Evolutionary conservation across 37 sponge, comb jelly and placozoan species (phyloP).

Genomic region (Bolinopsis microptera): DNA sequence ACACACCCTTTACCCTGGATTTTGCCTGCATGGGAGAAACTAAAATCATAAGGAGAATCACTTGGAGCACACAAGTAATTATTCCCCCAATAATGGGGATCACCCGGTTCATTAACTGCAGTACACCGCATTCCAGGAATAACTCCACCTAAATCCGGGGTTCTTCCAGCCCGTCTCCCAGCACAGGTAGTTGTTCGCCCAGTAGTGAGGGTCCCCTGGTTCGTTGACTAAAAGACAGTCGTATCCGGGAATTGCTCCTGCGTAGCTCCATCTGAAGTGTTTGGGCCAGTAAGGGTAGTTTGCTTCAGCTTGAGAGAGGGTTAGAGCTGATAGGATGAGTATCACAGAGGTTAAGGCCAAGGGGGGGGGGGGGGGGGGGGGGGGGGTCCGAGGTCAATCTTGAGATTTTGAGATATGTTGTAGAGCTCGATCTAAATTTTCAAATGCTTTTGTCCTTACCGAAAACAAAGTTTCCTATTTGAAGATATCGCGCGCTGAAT

Average conservation of each 20-base stretch:
- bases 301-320: neutral
- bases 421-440: too few species aligned
- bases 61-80: neutral
- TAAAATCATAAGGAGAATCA: neutral
- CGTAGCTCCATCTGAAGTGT: neutral
- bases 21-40: neutral
- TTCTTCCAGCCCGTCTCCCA: neutral
- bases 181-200: neutral
- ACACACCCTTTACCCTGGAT: neutral
- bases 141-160: neutral
- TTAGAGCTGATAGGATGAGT: neutral
- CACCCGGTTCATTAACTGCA: neutral
- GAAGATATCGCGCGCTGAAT: too few species aligned
- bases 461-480: too few species aligned
- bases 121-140: neutral
- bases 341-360: too few species aligned
- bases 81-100: neutral
- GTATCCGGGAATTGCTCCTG: neutral
- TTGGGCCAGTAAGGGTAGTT: neutral
- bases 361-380: too few species aligned
- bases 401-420: too few species aligned
- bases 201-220: neutral
- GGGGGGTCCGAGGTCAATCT: too few species aligned
- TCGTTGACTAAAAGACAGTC: neutral
- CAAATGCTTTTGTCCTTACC: too few species aligned